Percentiles rank a stretch among this genome's conserved stretches.
phyloP scores from a whole-genome alignment of 2,113 vertebrate genomes.

The Okapia johnstoni region DNA sequence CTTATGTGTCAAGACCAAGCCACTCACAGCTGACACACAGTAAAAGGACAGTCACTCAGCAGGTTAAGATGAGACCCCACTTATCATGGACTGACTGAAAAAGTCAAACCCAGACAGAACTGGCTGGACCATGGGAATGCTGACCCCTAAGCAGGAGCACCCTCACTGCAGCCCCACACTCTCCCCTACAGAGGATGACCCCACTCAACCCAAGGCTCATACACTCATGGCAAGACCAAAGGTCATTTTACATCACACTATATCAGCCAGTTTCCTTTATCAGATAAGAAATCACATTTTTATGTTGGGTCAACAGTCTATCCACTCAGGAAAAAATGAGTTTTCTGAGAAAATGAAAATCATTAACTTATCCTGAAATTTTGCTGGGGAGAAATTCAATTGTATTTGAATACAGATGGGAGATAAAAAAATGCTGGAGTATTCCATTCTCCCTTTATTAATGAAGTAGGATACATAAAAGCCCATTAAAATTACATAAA shows the following conservation, averaged over 20 bases:
- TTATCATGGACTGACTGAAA: background rate
- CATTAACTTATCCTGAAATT: constrained; percentile 65
- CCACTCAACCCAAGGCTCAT: background rate
- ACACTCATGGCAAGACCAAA: background rate
- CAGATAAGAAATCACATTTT: constrained; percentile 33
- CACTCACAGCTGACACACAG: background rate
- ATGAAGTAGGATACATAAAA: constrained; percentile 65
- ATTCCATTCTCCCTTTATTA: constrained; percentile 59
- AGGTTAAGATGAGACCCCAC: background rate
- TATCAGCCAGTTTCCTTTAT: background rate
- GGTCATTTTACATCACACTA: background rate
- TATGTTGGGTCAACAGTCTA: constrained; percentile 48
- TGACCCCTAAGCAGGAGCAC: background rate
- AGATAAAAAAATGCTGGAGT: constrained; percentile 63
- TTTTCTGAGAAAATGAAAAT: constrained; percentile 66
- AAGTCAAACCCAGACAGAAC: background rate
- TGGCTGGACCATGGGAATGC: background rate
- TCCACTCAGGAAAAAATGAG: constrained; percentile 44
- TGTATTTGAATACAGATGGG: constrained; percentile 59
- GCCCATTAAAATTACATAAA: constrained; percentile 60
- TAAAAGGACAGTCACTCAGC: background rate
- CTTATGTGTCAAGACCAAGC: background rate
- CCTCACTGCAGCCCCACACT: background rate
- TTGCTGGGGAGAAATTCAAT: constrained; percentile 47
- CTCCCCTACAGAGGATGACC: background rate